phyloP scores from a whole-genome alignment of 2,888 invertebrate genomes.

The Phorcus lineatus region DNA sequence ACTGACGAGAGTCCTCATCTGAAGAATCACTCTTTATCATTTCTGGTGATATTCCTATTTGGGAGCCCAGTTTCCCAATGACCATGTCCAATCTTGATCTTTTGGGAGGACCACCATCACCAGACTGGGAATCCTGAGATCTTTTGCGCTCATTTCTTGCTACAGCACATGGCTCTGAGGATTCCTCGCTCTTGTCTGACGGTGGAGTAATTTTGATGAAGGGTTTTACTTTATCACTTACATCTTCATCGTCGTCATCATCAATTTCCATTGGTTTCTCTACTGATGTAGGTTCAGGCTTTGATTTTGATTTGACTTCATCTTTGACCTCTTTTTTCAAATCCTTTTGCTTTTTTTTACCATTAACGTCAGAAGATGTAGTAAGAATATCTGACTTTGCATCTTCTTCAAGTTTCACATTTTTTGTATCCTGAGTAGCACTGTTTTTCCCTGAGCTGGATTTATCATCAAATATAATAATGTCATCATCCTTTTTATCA shows the following conservation, averaged over 20 bases:
- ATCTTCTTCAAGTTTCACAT: neutral
- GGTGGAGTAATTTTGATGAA: neutral
- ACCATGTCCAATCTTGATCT: constrained; percentile 52
- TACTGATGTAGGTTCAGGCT: neutral
- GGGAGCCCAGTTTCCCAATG: constrained; percentile 53
- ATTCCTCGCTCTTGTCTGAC: constrained; percentile 17
- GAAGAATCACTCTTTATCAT: constrained; percentile 37
- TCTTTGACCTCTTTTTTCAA: neutral
- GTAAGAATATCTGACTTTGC: neutral
- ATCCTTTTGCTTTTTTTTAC: neutral
- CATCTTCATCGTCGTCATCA: constrained; percentile 24
- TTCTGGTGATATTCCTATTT: constrained; percentile 49
- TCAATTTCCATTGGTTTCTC: constrained; percentile 10
- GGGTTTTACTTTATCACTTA: neutral
- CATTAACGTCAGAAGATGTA: too few relatives aligned
- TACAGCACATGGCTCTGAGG: neutral
- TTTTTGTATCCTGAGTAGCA: neutral
- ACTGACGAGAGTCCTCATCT: constrained; percentile 42
- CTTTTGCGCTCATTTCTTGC: constrained; percentile 31
- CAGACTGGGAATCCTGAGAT: constrained; percentile 24
- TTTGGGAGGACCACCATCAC: constrained; percentile 52
- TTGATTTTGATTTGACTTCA: neutral
- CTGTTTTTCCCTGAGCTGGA: neutral
- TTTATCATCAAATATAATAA: constrained; percentile 1
- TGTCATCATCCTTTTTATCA: constrained; percentile 4